Base-by-base conservation (phyloP, 2,888 invertebrate species). In the Diarsia mendica region DNA sequence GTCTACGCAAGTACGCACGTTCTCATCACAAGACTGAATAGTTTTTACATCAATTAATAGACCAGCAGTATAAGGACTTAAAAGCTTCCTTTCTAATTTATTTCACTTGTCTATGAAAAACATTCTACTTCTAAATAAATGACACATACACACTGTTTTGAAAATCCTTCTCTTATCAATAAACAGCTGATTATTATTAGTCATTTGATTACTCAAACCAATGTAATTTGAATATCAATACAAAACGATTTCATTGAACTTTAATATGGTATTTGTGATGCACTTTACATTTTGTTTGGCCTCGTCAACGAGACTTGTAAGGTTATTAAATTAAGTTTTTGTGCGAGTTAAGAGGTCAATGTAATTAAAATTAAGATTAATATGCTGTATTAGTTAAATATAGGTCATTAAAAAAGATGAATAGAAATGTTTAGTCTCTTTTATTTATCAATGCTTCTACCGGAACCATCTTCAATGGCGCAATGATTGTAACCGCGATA, bases 191-290 rank as follows among this genome's bases (percentile, higher is more conserved):
- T 55, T 66, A 64, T 0, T 20, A 79, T 72, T 72, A 68, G 68
- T 83, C 83, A 82, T 5, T 46, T 23, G 33, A 72, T 83, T 72
- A 70, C 55, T 15, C 23, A 74, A 33, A 18, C 15, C 6, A 66
- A 66, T 58, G 55, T 64, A 77, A 79, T 64, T 70, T 51, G 13
- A 67, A 68, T 46, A 65, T 28, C n/a, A 49, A 77, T 75, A 66
- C 53, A 58, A 76, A 60, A 51, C 8, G 11, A 70, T 78, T 67
- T 67, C 80, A 74, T 64, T 84, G 81, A 83, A 80, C 74, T 83
- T 80, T 80, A 70, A 15, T 28, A 2, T 23, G 39, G 51, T 58
- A 20, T 63, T 65, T 64, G 48, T 69, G 28, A 72, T 74, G 49
- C 48, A 69, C 39, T 72, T 75, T 67, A 39, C 39, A 28, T 63